These are phyloP conservation scores for Allolobophora icterica DNA, from an alignment of 2,888 invertebrate genomes.

Conservation along the genomic window DNA sequence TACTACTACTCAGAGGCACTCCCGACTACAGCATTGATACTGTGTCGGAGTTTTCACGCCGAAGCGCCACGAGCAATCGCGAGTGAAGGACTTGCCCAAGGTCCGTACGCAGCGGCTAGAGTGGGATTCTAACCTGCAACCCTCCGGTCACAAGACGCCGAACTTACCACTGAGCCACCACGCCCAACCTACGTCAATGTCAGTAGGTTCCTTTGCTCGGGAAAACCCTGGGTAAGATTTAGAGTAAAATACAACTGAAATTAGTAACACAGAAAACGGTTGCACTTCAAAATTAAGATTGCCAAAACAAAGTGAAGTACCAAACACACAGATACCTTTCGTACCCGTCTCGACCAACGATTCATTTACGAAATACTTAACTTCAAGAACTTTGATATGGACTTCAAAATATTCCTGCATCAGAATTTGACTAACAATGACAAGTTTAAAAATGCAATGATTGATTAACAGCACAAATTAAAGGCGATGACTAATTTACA, in stretches of 20 bases:
- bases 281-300: not conserved
- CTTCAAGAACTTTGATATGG: not conserved
- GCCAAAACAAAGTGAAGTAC: not conserved
- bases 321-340: not conserved
- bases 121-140: no score
- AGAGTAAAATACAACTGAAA: not conserved
- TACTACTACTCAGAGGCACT: no score
- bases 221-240: not conserved
- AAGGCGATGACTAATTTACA: not conserved
- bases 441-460: not conserved
- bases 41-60: no score
- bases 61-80: no score
- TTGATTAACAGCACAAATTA: not conserved
- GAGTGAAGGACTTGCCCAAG: no score
- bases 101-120: no score
- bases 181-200: no score
- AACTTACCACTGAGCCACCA: no score
- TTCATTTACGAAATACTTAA: slow-evolving; percentile 17
- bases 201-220: not conserved
- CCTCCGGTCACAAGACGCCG: no score
- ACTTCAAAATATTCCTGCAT: not conserved
- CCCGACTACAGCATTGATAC: no score
- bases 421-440: not conserved
- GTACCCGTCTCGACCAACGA: not conserved
- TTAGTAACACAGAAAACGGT: slow-evolving; percentile 14